Percentiles rank a stretch among this genome's conserved stretches.
Conservation (phyloP, 2,888 invertebrate species). For the Apodemia zela region DNA sequence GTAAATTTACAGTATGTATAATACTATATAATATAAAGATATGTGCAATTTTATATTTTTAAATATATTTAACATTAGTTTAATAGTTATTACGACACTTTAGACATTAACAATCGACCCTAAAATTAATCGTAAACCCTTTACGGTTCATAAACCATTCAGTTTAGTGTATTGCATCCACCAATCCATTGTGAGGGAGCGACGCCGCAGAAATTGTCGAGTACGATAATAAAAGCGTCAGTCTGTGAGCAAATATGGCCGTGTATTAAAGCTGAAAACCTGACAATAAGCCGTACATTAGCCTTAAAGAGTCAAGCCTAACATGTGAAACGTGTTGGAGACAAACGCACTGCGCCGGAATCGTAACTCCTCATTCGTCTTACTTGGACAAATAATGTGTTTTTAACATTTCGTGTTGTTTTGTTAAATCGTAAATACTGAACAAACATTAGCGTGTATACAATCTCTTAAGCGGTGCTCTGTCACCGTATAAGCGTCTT, state of each 20-base stretch:
- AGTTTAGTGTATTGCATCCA: conserved; percentile 42
- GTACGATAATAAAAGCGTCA: conserved; percentile 63
- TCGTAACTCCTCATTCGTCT: conserved; percentile 77
- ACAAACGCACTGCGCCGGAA: conserved; percentile 69
- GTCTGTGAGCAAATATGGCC: conserved; percentile 58
- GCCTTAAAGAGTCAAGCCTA: conserved; percentile 63
- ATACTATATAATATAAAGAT: not conserved
- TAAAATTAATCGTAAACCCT: conserved; percentile 50
- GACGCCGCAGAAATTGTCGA: conserved; percentile 28
- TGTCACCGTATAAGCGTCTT: conserved; percentile 56
- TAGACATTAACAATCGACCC: conserved; percentile 41
- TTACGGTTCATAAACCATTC: conserved; percentile 60
- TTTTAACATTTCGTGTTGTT: conserved; percentile 80
- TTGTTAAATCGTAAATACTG: conserved; percentile 80
- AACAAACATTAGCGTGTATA: conserved; percentile 59
- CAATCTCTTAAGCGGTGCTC: conserved; percentile 47
- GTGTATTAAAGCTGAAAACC: conserved; percentile 54
- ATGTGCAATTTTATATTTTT: not conserved
- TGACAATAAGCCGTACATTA: conserved; percentile 70
- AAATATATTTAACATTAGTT: not conserved
- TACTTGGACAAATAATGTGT: conserved; percentile 78
- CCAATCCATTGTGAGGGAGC: conserved; percentile 48
- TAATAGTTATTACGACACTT: conserved; percentile 21
- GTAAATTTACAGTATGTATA: too few species aligned
- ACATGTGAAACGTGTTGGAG: conserved; percentile 67